Percentiles rank a stretch among this genome's conserved stretches.
Evolutionary conservation across 2,797 vertebrate species (phyloP).

Genomic region (Anguilla pacifica): DNA sequence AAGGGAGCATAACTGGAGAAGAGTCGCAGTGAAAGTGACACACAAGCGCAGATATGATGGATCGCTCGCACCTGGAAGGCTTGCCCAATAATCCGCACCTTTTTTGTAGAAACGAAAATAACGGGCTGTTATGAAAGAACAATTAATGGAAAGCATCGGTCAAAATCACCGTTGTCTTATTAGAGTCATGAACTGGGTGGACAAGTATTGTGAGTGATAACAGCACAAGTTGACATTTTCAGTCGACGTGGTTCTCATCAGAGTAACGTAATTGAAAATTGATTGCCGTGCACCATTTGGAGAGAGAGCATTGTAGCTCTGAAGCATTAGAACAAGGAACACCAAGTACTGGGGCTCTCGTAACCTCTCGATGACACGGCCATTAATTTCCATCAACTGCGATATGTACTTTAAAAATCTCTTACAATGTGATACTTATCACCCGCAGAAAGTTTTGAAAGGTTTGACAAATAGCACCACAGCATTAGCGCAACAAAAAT

Average conservation of each 20-base stretch:
- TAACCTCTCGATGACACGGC: background rate
- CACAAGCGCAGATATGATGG: slow-evolving; percentile 58
- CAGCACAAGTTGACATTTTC: slow-evolving; percentile 57
- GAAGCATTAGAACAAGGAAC: slow-evolving; percentile 12
- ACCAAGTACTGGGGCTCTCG: background rate
- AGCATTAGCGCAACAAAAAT: background rate
- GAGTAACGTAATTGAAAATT: slow-evolving; percentile 57
- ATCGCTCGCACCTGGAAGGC: slow-evolving; percentile 61
- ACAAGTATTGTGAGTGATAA: slow-evolving; percentile 62
- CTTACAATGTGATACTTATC: background rate
- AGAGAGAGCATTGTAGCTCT: slow-evolving; percentile 40
- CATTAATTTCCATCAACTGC: background rate
- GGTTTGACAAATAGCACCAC: background rate
- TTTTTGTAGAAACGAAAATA: slow-evolving; percentile 67
- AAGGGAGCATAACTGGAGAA: background rate
- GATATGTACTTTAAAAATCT: background rate
- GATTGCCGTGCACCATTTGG: slow-evolving; percentile 51
- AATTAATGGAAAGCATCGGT: slow-evolving; percentile 45
- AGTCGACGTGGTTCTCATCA: slow-evolving; percentile 60
- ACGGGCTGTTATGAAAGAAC: slow-evolving; percentile 58
- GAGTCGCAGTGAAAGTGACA: slow-evolving; percentile 42
- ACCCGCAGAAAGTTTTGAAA: background rate
- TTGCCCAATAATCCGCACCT: slow-evolving; percentile 64
- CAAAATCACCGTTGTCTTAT: slow-evolving; percentile 54
- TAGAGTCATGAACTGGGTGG: slow-evolving; percentile 56